Evolutionary conservation across 2,113 vertebrate species (phyloP), one percentile per base, ranked within the genome.

Genomic region (Promerops cafer): DNA sequence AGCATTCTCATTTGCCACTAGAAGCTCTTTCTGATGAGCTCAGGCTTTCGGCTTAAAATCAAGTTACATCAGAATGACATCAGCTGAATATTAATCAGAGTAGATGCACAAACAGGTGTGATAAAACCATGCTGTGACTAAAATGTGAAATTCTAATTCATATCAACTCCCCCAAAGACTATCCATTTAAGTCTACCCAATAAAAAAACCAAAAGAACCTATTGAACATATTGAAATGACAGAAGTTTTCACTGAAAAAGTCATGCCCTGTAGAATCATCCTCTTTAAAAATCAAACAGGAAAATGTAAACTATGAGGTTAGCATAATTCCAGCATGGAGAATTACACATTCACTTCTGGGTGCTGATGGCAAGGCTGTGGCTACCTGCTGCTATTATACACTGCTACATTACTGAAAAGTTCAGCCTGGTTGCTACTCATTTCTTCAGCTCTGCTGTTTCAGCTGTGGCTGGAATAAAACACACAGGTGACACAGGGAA

Each of bases 21-120:
- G 95, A 94, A 96, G 87, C 61, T 94, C 84, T 96, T 98, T 97
- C 81, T 96, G 97, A 97, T 97, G 96, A 97, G 81, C 92, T 83
- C 93, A 89, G 96, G 90, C 94, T 87, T 96, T 97, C 90, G 40
- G 90, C 93, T 98, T 94, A 92, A 96, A 97, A 97, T 89, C 93
- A 94, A 96, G 86, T 97, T 95, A 76, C 53, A 97, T 87, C 83
- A 97, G 96, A 97, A 96, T 96, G 75, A 96, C 71, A 95, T 96
- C 91, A 97, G 94, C 72, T 93, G 92, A 94, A 97, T 94, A 83
- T 91, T 95, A 96, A 95, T 92, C 74, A 86, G 31, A 44, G 76
- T 79, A 87, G 83, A 94, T 50, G 68, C 87, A 91, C 78, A 94
- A 94, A 71, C 74, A 93, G 92, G 85, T 95, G 57, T 72, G 94